Base-by-base conservation (phyloP, 2,113 vertebrate genomes). In the Bostrychus sinensis region DNA sequence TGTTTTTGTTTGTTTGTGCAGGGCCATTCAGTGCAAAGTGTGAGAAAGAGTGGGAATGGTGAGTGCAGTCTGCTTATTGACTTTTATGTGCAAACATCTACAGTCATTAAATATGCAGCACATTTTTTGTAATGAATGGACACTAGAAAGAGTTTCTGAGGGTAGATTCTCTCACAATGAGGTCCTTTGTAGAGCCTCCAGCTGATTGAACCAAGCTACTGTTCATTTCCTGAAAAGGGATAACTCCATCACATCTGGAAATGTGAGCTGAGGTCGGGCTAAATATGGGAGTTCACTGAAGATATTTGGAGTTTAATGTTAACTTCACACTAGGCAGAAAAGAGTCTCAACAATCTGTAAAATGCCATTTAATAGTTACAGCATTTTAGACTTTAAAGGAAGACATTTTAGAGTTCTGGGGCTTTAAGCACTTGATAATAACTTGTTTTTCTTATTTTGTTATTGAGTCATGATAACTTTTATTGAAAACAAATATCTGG, bases 141-240 rank as follows among this genome's bases (percentile, higher is more conserved):
- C n/a, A n/a, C n/a, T n/a, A n/a, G n/a, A n/a, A n/a, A n/a, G n/a
- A n/a, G n/a, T n/a, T n/a, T n/a, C n/a, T n/a, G n/a, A n/a, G n/a
- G n/a, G n/a, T n/a, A n/a, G n/a, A n/a, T n/a, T n/a, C n/a, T n/a
- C n/a, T n/a, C n/a, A n/a, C n/a, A n/a, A n/a, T n/a, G n/a, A n/a
- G 25, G 37, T 36, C 28, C 51, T 69, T 46, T 56, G 14, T 17
- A 26, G 32, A 58, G 39, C 55, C 53, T 76, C 61, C 70, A 74
- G 50, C 65, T 73, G 68, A 63, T 67, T 61, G 71, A 71, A n/a
- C 43, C 55, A 58, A 55, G 66, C 56, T 54, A 62, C 58, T 61
- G 38, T 80, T 85, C 59, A 85, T 86, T 86, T 88, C 73, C 80
- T 81, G 64, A 66, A 38, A 48, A 48, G 56, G 69, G 54, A 72